phyloP scores from a whole-genome alignment of 2,113 vertebrate genomes.

The Chionodraco myersi region DNA sequence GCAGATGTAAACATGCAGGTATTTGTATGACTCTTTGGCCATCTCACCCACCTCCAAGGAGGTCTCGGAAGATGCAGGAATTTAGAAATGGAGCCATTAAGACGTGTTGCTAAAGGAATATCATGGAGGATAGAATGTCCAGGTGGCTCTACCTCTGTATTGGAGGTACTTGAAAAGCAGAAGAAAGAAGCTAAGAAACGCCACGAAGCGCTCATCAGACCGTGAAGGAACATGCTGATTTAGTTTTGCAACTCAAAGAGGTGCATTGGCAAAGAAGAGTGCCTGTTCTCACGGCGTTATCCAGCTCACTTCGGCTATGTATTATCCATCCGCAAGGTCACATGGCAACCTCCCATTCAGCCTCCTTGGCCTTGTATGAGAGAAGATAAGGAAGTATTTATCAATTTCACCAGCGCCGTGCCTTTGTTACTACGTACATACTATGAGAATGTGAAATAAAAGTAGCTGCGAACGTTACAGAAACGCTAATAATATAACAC shows the following conservation, averaged over 20 bases:
- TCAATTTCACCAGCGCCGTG: background rate
- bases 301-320: background rate
- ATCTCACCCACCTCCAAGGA: background rate
- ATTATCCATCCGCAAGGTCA: conserved; percentile 43
- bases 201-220: conserved; percentile 26
- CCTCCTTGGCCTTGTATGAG: conserved; percentile 18
- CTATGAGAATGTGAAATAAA: conserved; percentile 8
- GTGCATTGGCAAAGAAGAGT: conserved; percentile 11
- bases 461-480: conserved; percentile 38
- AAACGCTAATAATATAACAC: conserved; percentile 48
- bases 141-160: conserved; percentile 3
- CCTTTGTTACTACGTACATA: background rate
- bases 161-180: conserved; percentile 26
- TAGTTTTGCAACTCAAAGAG: conserved; percentile 41
- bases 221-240: conserved; percentile 21
- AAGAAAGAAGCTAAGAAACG: conserved; percentile 1
- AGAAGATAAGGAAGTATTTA: conserved; percentile 30
- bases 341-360: conserved; percentile 15
- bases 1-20: conserved; percentile 36
- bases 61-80: background rate
- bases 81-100: conserved; percentile 34
- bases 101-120: conserved; percentile 26
- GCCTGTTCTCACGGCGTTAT: conserved; percentile 33
- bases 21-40: conserved; percentile 34
- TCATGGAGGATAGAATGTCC: conserved; percentile 1